Base-by-base conservation (phyloP, 2,797 vertebrate species). In the Silurus lanzhouensis region DNA sequence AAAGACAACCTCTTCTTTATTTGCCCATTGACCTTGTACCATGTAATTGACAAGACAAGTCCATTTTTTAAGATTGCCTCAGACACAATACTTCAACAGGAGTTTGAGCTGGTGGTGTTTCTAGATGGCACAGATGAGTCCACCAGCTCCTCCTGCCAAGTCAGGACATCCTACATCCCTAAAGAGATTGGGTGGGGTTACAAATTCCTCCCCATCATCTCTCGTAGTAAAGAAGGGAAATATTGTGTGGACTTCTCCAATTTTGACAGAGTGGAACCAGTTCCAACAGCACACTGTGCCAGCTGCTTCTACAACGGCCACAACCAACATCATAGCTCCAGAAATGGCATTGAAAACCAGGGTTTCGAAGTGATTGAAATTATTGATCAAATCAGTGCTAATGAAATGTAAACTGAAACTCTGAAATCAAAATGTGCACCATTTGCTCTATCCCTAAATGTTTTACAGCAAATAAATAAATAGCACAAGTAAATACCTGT, bases 101-200 rank as follows among this genome's bases (percentile, higher is more conserved):
- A 96, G 81, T 96, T 96, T 85, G 95, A 96, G 58, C 15, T 96
- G 44, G 61, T 81, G 15, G 78, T 81, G 44, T 81, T 81, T 52
- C 46, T 81, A 13, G 78, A 81, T 52, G 74, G 82, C 38, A 96
- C 94, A 0, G 95, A 96, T 60, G 95, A 96, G 85, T 93, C 95
- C 13, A 96, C 95, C 8, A 96, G 95, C 0, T 95, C 95, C 0
- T 95, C 95, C 8, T 96, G 95, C 71, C 95, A 96, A 84, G 95
- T 95, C 55, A 94, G 31, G 19, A 81, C 78, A 17, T 81, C 78
- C 14, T 81, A 81, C 78, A 66, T 81, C 44, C 61, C 78, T 48
- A 61, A 81, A 20, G 78, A 81, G 9, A 81, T 81, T 52, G 17
- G 6, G 44, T 81, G 61, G 61, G 78, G 78, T 8, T 52, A 81